phyloP scores from a whole-genome alignment of 2,113 vertebrate species.

The Hypomesus transpacificus region DNA sequence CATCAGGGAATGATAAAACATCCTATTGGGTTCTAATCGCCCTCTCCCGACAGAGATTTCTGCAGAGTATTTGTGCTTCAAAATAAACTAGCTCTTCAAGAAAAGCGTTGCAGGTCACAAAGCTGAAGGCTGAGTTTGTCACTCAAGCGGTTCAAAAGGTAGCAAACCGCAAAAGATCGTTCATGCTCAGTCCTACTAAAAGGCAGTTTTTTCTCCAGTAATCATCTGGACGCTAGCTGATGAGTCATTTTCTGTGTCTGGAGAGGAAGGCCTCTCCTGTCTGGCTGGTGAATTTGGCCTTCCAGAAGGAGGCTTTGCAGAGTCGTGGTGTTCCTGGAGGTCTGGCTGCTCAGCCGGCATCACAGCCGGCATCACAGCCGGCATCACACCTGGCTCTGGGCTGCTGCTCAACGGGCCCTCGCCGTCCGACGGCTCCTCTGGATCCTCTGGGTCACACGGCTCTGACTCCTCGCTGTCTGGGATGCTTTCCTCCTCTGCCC shows the following conservation, averaged over 20 bases:
- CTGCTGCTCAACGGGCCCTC: constrained; percentile 19
- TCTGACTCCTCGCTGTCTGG: constrained; percentile 42
- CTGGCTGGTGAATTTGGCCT: constrained; percentile 27
- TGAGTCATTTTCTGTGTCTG: constrained; percentile 62
- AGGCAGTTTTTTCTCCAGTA: constrained; percentile 72
- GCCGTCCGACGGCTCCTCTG: constrained; percentile 13
- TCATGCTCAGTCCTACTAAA: constrained; percentile 44
- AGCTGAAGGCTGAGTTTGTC: neutral
- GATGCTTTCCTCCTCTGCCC: constrained; percentile 27
- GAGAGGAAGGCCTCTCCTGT: constrained; percentile 47
- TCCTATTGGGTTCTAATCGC: no score
- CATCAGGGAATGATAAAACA: no score
- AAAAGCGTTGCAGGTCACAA: no score
- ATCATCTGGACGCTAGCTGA: constrained; percentile 60
- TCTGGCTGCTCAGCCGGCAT: constrained; percentile 26
- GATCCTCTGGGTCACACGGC: constrained; percentile 35
- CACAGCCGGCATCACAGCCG: neutral
- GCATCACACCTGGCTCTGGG: constrained; percentile 14
- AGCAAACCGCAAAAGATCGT: neutral
- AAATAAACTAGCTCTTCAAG: no score
- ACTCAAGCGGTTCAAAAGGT: neutral
- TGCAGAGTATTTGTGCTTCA: no score
- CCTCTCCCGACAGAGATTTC: no score
- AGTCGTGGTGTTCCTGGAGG: constrained; percentile 28
- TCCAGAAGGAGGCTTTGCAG: constrained; percentile 34